Evolutionary conservation across 2,888 invertebrate species (phyloP).

Genomic region (Aleiodes testaceus): DNA sequence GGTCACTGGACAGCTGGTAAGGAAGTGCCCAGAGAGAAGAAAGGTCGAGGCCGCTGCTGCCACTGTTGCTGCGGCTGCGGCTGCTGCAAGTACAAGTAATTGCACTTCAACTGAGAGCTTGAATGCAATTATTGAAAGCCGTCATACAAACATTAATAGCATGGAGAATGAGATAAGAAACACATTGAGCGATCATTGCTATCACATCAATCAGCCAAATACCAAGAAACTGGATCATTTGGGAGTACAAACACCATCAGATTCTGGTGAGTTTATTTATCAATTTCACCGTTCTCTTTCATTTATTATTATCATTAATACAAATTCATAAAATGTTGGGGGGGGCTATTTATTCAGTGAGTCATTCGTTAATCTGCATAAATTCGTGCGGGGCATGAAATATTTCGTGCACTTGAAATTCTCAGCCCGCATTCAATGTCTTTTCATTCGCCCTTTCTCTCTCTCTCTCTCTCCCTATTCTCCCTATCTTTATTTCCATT

Average conservation of each 20-base stretch:
- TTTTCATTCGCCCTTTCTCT: not conserved
- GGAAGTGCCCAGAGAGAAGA: constrained; percentile 52
- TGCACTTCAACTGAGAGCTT: no score
- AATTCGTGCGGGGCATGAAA: not conserved
- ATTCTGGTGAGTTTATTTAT: constrained; percentile 83
- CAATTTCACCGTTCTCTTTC: not conserved
- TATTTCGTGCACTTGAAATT: constrained; percentile 30
- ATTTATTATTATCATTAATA: not conserved
- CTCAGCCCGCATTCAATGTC: constrained; percentile 14
- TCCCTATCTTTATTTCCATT: not conserved
- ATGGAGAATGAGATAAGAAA: constrained; percentile 61
- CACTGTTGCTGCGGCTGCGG: constrained; percentile 32
- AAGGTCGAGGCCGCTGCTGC: constrained; percentile 51
- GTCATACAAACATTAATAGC: constrained; percentile 48
- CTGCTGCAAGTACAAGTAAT: no score
- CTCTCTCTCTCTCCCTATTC: not conserved
- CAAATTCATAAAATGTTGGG: constrained; percentile 35
- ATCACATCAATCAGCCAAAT: constrained; percentile 74
- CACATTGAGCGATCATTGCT: constrained; percentile 79
- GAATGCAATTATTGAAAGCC: not conserved
- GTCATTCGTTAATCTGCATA: constrained; percentile 23
- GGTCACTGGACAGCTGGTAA: constrained; percentile 64
- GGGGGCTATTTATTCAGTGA: constrained; percentile 43
- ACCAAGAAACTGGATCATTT: constrained; percentile 78
- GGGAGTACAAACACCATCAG: constrained; percentile 90